Percentiles rank a stretch among this genome's conserved stretches.
Conservation (phyloP, 2,888 invertebrate genomes). For the Theretra japonica region DNA sequence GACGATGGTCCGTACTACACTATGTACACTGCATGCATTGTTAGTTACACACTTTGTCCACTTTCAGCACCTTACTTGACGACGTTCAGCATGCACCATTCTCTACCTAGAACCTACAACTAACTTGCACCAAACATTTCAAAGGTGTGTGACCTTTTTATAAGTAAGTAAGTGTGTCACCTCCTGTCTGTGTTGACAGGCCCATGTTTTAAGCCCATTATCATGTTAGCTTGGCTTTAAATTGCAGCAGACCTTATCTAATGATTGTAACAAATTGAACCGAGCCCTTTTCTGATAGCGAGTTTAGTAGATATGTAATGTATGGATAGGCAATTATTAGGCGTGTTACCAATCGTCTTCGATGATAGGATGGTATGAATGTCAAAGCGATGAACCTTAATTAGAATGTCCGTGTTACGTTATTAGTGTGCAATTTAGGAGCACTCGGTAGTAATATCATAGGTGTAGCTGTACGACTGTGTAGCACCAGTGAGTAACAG, state of each 20-base stretch:
- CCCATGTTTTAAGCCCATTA: slow-evolving; percentile 72
- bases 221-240: slow-evolving; percentile 74
- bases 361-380: slow-evolving; percentile 82
- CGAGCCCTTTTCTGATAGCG: slow-evolving; percentile 81
- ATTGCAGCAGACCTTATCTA: slow-evolving; percentile 77
- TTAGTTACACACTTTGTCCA: slow-evolving; percentile 83
- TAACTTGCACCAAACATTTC: slow-evolving; percentile 81
- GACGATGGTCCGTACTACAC: slow-evolving; percentile 73
- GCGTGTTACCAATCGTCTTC: slow-evolving; percentile 76
- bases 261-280: slow-evolving; percentile 70
- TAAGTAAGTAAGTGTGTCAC: slow-evolving; percentile 52
- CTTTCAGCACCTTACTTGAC: slow-evolving; percentile 76
- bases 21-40: slow-evolving; percentile 85
- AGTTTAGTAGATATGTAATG: slow-evolving; percentile 75
- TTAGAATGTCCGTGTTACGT: slow-evolving; percentile 83
- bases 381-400: slow-evolving; percentile 85
- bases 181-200: slow-evolving; percentile 63
- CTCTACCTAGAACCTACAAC: slow-evolving; percentile 83
- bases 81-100: slow-evolving; percentile 82
- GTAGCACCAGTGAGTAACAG: slow-evolving; percentile 69
- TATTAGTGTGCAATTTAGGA: slow-evolving; percentile 81
- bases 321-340: slow-evolving; percentile 75
- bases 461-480: slow-evolving; percentile 55
- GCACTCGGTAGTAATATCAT: slow-evolving; percentile 64
- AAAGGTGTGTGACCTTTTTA: slow-evolving; percentile 63